Evolutionary conservation across 2,888 invertebrate species (phyloP).

Genomic region (Oxystoma pomonae): DNA sequence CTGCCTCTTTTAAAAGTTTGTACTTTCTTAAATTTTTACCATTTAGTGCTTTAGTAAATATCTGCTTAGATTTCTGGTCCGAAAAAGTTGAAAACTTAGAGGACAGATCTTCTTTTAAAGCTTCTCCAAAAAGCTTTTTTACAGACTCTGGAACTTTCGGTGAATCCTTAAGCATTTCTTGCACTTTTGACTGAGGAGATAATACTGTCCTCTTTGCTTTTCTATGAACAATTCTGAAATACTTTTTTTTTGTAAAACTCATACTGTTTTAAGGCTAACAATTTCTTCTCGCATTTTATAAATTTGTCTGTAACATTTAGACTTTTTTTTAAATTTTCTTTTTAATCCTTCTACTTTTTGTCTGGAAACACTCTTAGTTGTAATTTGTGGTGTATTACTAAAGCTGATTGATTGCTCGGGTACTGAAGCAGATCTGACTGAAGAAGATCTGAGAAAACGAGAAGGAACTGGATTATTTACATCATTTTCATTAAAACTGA

Average conservation of each 20-base stretch:
- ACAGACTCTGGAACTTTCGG: neutral
- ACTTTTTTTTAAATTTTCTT: neutral
- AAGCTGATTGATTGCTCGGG: neutral
- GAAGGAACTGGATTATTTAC: neutral
- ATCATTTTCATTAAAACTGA: neutral
- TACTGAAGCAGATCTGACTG: neutral
- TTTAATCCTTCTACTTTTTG: neutral
- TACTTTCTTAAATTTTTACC: neutral
- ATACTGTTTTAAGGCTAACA: too few species aligned
- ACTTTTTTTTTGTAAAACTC: neutral
- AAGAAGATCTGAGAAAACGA: too few species aligned
- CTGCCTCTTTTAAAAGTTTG: neutral
- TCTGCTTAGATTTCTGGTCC: neutral
- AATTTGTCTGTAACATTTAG: neutral
- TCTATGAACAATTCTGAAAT: neutral
- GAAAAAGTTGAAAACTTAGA: neutral
- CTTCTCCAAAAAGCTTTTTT: conserved; percentile 1
- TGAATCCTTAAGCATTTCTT: neutral
- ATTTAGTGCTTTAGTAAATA: neutral
- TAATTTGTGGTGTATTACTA: neutral
- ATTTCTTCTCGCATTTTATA: neutral
- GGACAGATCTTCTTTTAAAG: neutral
- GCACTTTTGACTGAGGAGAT: neutral
- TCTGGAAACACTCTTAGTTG: neutral
- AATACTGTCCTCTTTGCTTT: neutral